phyloP scores from a whole-genome alignment of 2,797 vertebrate genomes.

The Cossypha polioptera region DNA sequence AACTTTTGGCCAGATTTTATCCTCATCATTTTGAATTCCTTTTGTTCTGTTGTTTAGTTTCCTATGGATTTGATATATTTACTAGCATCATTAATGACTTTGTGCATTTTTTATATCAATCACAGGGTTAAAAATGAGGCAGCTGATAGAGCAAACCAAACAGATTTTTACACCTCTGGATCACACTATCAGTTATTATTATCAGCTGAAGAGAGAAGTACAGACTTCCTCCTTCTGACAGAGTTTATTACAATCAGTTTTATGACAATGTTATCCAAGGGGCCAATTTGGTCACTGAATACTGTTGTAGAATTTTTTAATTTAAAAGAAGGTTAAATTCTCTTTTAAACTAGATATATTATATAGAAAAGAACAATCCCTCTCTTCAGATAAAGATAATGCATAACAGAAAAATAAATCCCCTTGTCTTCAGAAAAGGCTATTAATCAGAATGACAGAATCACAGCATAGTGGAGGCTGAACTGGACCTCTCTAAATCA shows the following conservation, averaged over 20 bases:
- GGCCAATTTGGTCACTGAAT: fast-evolving
- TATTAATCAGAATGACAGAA: neutral
- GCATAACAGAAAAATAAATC: neutral
- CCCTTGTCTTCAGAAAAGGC: neutral
- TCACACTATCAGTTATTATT: neutral
- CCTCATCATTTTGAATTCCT: neutral
- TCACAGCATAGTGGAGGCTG: neutral
- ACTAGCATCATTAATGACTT: neutral
- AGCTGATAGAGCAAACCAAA: neutral
- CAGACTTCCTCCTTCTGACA: neutral
- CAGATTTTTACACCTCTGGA: neutral
- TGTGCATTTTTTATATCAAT: neutral
- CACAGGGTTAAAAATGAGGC: neutral
- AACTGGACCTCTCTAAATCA: neutral
- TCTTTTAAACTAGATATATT: neutral
- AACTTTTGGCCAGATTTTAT: neutral
- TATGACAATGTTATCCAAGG: neutral
- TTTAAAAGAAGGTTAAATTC: neutral
- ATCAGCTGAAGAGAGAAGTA: neutral
- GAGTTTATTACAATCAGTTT: neutral
- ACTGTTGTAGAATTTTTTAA: neutral
- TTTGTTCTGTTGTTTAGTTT: neutral
- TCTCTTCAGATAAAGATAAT: neutral
- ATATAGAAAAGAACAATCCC: neutral
- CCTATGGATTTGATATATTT: neutral